phyloP scores from a whole-genome alignment of 2,888 invertebrate genomes.

The Lasioglossum calceatum region DNA sequence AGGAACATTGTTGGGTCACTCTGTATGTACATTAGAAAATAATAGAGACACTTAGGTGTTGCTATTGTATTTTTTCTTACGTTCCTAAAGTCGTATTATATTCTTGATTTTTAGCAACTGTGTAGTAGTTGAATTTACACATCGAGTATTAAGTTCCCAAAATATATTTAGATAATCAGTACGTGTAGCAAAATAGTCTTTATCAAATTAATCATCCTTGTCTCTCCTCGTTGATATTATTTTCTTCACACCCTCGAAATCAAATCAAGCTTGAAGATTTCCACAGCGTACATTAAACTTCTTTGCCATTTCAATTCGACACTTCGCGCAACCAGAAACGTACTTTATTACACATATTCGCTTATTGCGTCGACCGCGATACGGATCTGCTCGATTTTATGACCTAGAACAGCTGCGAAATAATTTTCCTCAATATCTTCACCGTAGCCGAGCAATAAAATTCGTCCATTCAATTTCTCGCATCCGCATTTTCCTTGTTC shows the following conservation, averaged over 20 bases:
- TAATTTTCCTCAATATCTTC: constrained; percentile 48
- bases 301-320: neutral
- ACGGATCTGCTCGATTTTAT: constrained; percentile 31
- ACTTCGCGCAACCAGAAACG: neutral
- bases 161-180: too few relatives aligned
- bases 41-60: too few relatives aligned
- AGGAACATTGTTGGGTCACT: too few relatives aligned
- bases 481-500: constrained; percentile 8
- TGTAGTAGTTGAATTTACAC: too few relatives aligned
- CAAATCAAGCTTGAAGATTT: neutral
- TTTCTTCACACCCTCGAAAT: neutral
- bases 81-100: too few relatives aligned
- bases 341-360: constrained; percentile 22
- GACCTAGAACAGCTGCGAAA: constrained; percentile 43
- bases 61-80: too few relatives aligned
- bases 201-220: too few relatives aligned
- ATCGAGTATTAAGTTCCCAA: too few relatives aligned
- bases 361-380: constrained; percentile 28
- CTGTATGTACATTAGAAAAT: too few relatives aligned
- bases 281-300: neutral
- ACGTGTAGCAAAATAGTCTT: too few relatives aligned
- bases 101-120: too few relatives aligned
- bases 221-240: neutral
- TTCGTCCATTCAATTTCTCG: constrained; percentile 36
- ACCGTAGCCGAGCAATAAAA: constrained; percentile 35